Conservation (phyloP, 1,140 invertebrate species). For the Bombyx mandarina region DNA sequence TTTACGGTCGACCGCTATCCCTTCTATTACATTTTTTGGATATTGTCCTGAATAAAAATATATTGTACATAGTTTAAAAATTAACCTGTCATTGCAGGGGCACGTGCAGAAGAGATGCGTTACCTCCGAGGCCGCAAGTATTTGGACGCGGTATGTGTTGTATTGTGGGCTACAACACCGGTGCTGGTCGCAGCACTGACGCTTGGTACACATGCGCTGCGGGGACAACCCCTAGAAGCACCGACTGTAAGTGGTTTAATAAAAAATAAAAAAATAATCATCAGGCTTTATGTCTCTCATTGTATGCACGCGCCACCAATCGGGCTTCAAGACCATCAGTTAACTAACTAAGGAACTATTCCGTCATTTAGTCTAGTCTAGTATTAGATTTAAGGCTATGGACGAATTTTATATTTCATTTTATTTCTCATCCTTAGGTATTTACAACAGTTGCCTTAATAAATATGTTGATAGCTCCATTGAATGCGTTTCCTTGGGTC, state of each 20-base stretch:
- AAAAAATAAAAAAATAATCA: too few relatives aligned
- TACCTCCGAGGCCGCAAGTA: slow-evolving; percentile 92
- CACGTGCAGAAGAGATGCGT: slow-evolving; percentile 80
- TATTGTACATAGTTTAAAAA: too few relatives aligned
- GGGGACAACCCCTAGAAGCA: slow-evolving; percentile 87
- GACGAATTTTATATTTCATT: not conserved
- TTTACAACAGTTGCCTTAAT: slow-evolving; percentile 96
- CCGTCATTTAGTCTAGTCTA: too few relatives aligned
- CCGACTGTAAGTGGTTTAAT: slow-evolving; percentile 75
- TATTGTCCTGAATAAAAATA: too few relatives aligned
- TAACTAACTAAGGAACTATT: too few relatives aligned
- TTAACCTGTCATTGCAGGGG: slow-evolving; percentile 47
- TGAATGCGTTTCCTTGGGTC: slow-evolving; percentile 99
- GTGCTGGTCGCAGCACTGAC: slow-evolving; percentile 94
- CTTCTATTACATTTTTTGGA: too few relatives aligned
- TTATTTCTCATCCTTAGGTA: slow-evolving; percentile 50
- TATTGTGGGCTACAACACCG: slow-evolving; percentile 99
- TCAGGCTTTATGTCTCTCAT: too few relatives aligned
- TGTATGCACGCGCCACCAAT: too few relatives aligned
- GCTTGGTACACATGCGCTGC: slow-evolving; percentile 88
- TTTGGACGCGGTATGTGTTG: slow-evolving; percentile 98
- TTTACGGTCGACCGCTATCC: too few relatives aligned
- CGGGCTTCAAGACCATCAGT: too few relatives aligned
- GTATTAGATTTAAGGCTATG: too few relatives aligned
- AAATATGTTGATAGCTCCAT: slow-evolving; percentile 95